Conservation (phyloP, 2,113 vertebrate genomes). For the Takifugu bimaculatus region DNA sequence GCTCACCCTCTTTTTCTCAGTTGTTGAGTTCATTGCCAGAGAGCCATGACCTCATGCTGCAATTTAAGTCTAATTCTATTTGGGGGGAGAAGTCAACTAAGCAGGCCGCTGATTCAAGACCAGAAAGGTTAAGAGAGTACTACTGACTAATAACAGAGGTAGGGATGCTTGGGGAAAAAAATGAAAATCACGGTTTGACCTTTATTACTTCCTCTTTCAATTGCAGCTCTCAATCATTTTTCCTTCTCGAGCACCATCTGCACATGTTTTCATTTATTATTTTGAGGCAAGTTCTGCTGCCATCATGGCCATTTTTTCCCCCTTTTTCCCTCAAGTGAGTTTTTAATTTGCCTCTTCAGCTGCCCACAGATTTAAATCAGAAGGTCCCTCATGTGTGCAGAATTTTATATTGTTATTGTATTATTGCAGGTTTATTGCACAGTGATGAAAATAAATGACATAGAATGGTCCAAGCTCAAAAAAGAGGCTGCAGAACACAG, state of each 20-base stretch:
- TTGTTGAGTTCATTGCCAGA: conserved; percentile 56
- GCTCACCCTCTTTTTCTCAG: conserved; percentile 33
- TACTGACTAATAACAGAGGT: conserved; percentile 61
- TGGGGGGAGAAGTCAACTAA: conserved; percentile 31
- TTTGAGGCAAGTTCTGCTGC: conserved; percentile 26
- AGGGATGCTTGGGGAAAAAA: conserved; percentile 59
- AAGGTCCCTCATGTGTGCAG: too few relatives aligned
- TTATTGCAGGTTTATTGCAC: too few relatives aligned
- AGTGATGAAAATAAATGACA: too few relatives aligned
- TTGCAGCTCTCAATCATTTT: conserved; percentile 59
- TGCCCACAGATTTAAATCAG: background rate
- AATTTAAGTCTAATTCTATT: conserved; percentile 68
- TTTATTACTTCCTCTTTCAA: conserved; percentile 67
- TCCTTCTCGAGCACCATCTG: conserved; percentile 23
- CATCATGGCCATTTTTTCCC: background rate
- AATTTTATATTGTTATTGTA: too few relatives aligned
- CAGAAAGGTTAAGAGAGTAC: conserved; percentile 61
- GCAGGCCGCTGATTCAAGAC: conserved; percentile 55
- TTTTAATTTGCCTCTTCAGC: background rate
- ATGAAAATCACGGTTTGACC: conserved; percentile 62
- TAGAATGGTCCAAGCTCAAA: too few relatives aligned
- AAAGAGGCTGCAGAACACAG: too few relatives aligned
- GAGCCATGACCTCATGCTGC: conserved; percentile 67
- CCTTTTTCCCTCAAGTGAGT: background rate
- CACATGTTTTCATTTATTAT: conserved; percentile 65